Evolutionary conservation across 2,888 invertebrate species (phyloP).

Genomic region (Pristionchus exspectatus): DNA sequence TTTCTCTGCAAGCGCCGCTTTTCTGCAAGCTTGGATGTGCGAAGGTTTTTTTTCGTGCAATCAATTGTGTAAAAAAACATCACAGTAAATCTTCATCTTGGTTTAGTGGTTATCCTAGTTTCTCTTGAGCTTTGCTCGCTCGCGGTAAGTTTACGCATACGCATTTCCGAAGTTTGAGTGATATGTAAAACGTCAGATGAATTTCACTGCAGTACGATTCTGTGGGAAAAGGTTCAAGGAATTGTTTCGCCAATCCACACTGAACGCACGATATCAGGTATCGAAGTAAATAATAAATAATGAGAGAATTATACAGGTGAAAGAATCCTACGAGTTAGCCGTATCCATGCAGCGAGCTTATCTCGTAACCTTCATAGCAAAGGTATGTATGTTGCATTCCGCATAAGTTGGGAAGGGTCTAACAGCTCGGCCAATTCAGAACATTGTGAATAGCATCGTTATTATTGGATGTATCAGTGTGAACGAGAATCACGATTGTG

Average conservation of each 20-base stretch:
- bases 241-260: neutral
- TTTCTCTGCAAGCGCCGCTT: neutral
- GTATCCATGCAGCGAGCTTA: slow-evolving; percentile 8
- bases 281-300: no score
- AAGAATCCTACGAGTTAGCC: slow-evolving; percentile 17
- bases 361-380: neutral
- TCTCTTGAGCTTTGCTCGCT: neutral
- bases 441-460: neutral
- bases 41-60: neutral
- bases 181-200: neutral
- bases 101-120: neutral
- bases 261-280: slow-evolving; percentile 33
- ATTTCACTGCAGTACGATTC: neutral
- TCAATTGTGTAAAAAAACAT: neutral
- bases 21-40: neutral
- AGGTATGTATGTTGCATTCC: neutral
- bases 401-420: no score
- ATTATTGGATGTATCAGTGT: neutral
- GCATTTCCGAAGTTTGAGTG: no score
- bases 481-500: neutral
- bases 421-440: no score
- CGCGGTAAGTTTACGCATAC: neutral
- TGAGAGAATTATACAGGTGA: neutral
- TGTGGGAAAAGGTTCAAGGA: neutral
- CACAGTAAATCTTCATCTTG: neutral